phyloP scores from a whole-genome alignment of 2,888 invertebrate species.

The Calliphora vomitoria region DNA sequence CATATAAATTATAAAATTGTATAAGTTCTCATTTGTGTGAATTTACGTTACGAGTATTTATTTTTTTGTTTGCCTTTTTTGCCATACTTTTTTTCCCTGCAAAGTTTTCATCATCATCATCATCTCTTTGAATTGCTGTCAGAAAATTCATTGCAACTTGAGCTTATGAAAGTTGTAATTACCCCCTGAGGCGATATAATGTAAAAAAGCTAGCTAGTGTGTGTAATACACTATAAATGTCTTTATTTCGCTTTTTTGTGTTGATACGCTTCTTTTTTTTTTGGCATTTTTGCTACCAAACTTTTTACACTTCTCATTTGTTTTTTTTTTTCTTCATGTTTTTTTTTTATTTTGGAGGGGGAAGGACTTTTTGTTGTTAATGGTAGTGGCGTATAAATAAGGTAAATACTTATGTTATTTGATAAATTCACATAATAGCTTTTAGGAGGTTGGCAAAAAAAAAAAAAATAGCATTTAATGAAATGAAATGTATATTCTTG shows the following conservation, averaged over 20 bases:
- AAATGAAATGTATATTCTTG: background rate
- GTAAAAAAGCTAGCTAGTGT: constrained; percentile 50
- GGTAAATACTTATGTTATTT: constrained; percentile 8
- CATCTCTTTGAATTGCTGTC: constrained; percentile 55
- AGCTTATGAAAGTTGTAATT: constrained; percentile 66
- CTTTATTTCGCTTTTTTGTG: constrained; percentile 24
- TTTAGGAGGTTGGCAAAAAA: constrained; percentile 6
- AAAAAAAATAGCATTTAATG: background rate
- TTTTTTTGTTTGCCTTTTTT: background rate
- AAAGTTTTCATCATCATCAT: constrained; percentile 58
- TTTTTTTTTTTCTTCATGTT: background rate
- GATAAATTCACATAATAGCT: constrained; percentile 6
- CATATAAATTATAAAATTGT: constrained; percentile 65
- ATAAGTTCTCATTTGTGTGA: constrained; percentile 58
- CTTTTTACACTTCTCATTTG: constrained; percentile 14
- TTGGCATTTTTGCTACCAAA: background rate
- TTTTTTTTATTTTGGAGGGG: background rate
- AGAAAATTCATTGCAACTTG: constrained; percentile 62
- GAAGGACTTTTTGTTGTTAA: background rate
- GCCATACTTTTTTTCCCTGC: background rate
- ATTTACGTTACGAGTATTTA: constrained; percentile 26
- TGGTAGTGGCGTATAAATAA: background rate
- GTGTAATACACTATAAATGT: constrained; percentile 28
- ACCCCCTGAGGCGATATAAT: constrained; percentile 65
- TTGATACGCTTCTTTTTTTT: constrained; percentile 2